phyloP scores from a whole-genome alignment of 1,140 invertebrate genomes.

The Choristoneura fumiferana region DNA sequence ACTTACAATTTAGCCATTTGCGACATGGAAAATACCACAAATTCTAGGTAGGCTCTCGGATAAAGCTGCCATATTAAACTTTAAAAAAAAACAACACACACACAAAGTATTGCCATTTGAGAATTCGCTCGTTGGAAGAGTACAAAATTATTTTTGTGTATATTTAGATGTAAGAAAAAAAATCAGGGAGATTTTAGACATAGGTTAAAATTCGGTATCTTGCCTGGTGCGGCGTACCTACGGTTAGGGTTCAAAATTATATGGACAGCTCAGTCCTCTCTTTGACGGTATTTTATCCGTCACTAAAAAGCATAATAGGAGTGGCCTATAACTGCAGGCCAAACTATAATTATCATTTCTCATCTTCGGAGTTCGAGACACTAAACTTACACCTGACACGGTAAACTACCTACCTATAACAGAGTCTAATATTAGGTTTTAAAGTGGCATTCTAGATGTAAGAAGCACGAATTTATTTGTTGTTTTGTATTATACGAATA shows the following conservation, averaged over 20 bases:
- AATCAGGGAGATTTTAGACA: constrained; percentile 73
- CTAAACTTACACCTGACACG: constrained; percentile 20
- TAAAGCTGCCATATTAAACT: constrained; percentile 64
- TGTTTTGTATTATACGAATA: constrained; percentile 70
- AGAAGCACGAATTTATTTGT: constrained; percentile 77
- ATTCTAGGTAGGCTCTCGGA: constrained; percentile 54
- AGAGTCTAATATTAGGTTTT: constrained; percentile 57
- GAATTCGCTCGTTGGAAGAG: constrained; percentile 66
- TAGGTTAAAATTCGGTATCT: constrained; percentile 62
- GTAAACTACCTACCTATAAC: constrained; percentile 19
- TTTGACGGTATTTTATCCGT: neutral
- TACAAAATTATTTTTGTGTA: constrained; percentile 78
- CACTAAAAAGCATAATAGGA: constrained; percentile 22
- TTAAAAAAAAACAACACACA: constrained; percentile 50
- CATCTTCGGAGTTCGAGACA: constrained; percentile 18
- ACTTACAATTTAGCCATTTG: no score
- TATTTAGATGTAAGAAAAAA: constrained; percentile 74
- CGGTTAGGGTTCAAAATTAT: constrained; percentile 32
- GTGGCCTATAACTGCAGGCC: constrained; percentile 19
- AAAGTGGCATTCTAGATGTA: constrained; percentile 64
- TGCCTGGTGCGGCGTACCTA: constrained; percentile 69
- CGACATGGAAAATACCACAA: neutral
- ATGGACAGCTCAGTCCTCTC: neutral
- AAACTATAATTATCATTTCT: constrained; percentile 22
- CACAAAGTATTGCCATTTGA: constrained; percentile 64